Percentiles rank a stretch among this genome's conserved stretches.
phyloP scores from a whole-genome alignment of 2,113 vertebrate genomes.

The Ondatra zibethicus region DNA sequence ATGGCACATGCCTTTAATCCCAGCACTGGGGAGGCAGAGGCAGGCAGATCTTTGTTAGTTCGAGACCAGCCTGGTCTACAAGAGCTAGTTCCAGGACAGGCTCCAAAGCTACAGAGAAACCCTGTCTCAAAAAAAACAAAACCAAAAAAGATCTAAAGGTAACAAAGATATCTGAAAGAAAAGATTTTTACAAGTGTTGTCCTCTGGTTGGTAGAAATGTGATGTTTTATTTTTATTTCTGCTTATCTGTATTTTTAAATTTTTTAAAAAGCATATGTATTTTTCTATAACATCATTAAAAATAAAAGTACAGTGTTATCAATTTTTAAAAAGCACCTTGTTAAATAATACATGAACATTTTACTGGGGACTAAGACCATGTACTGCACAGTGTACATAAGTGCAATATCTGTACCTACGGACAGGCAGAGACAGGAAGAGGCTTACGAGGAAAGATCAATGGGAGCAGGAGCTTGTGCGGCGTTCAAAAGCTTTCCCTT shows the following conservation, averaged over 20 bases:
- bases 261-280: constrained; percentile 34
- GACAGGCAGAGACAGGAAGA: not conserved
- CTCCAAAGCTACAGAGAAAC: too few species aligned
- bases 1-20: too few species aligned
- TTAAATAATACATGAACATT: constrained; percentile 28
- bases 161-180: constrained; percentile 45
- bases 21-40: too few species aligned
- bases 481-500: not conserved
- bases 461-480: not conserved
- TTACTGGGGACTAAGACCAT: constrained; percentile 55
- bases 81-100: too few species aligned
- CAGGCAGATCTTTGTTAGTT: too few species aligned
- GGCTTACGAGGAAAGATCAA: constrained; percentile 32
- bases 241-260: constrained; percentile 42
- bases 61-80: too few species aligned
- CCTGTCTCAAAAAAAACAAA: too few species aligned
- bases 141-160: not conserved
- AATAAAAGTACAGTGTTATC: not conserved
- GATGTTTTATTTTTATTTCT: constrained; percentile 25
- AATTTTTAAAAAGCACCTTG: constrained; percentile 30
- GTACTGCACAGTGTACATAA: not conserved
- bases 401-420: too few species aligned
- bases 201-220: not conserved
- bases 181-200: constrained; percentile 30
- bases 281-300: constrained; percentile 15